A percentile compares a stretch with the other conserved stretches of the same genome.
phyloP scores from a whole-genome alignment of 2,888 invertebrate genomes.

The Orthosia cruda region DNA sequence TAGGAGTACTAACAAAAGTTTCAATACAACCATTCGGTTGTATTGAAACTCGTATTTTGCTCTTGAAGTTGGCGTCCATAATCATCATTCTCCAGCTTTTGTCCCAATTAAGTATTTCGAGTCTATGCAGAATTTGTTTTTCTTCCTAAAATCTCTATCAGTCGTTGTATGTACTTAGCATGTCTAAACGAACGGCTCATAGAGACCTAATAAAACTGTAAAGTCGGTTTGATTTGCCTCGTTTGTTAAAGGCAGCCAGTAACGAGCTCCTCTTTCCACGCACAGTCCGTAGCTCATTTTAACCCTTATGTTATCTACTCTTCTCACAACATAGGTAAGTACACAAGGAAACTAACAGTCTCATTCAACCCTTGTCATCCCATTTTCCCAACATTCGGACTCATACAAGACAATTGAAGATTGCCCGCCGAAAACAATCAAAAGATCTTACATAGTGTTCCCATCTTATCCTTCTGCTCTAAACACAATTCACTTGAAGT shows the following conservation, averaged over 20 bases:
- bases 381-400: background rate
- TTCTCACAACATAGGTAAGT: background rate
- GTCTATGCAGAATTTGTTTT: background rate
- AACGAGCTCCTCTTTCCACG: background rate
- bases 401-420: background rate
- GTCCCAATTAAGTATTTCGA: background rate
- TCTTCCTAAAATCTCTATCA: background rate
- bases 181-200: too few relatives aligned
- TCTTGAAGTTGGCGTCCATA: background rate
- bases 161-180: background rate
- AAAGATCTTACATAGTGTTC: too few relatives aligned
- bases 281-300: background rate
- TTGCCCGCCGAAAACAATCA: background rate
- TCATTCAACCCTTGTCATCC: background rate
- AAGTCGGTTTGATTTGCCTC: too few relatives aligned
- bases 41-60: background rate
- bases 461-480: too few relatives aligned
- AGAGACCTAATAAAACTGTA: too few relatives aligned
- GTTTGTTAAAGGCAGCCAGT: too few relatives aligned
- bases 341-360: background rate
- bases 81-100: background rate
- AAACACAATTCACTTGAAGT: too few relatives aligned
- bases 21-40: too few relatives aligned
- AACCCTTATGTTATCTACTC: background rate
- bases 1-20: background rate